Conservation (phyloP, 1,140 invertebrate genomes). For the Chironomus striatipennis region DNA sequence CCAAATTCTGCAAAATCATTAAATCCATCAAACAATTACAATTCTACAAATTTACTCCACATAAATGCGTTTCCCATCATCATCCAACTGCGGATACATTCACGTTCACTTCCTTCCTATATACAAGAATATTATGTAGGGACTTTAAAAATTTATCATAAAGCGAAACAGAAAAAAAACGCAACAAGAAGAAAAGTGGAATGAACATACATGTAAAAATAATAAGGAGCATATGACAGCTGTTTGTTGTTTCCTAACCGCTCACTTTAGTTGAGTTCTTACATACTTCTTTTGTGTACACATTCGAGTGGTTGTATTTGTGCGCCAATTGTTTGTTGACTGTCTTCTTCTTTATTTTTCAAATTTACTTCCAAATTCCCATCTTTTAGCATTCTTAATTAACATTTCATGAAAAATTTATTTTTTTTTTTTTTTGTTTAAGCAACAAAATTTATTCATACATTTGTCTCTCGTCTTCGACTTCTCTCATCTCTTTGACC, state of each 20-base stretch:
- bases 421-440: too few species aligned
- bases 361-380: too few species aligned
- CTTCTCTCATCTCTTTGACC: neutral
- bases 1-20: too few species aligned
- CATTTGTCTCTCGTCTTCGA: too few species aligned
- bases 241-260: conserved; percentile 3
- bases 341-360: too few species aligned
- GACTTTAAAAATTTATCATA: neutral
- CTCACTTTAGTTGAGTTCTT: neutral
- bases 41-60: neutral
- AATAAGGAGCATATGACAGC: neutral
- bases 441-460: too few species aligned
- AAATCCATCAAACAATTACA: too few species aligned
- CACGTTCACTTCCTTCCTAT: neutral
- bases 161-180: neutral
- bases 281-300: too few species aligned
- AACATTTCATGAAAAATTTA: too few species aligned
- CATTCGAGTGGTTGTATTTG: neutral
- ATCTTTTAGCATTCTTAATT: too few species aligned
- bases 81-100: neutral
- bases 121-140: neutral
- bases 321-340: neutral
- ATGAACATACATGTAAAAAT: too few species aligned
- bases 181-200: too few species aligned
- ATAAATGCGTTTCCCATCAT: neutral